A percentile compares a stretch with the other conserved stretches of the same genome.
Conservation (phyloP, 2,113 vertebrate genomes). For the Syrrhaptes paradoxus region DNA sequence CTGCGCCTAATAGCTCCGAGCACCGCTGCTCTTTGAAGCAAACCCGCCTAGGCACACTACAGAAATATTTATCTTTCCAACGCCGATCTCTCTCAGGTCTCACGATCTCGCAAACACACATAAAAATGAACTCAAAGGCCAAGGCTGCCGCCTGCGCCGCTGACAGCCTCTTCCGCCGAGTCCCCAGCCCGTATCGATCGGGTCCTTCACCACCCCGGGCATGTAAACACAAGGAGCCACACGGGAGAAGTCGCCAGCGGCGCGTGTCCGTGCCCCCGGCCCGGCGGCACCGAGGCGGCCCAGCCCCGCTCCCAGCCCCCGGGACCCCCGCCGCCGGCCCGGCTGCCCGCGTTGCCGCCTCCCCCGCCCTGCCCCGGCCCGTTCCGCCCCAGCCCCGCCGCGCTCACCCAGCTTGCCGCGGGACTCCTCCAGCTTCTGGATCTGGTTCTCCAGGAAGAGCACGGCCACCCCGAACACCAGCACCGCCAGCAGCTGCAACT, state of each 20-base stretch:
- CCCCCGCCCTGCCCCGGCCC: too few relatives aligned
- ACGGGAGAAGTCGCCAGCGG: background rate
- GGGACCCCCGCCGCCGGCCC: background rate
- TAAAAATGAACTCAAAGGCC: background rate
- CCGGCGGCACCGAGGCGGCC: too few relatives aligned
- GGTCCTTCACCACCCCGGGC: background rate
- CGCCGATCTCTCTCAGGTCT: background rate
- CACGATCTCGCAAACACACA: background rate
- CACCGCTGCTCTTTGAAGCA: accelerated
- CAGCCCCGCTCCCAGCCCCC: background rate
- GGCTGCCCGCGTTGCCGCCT: background rate
- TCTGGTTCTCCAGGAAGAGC: too few relatives aligned
- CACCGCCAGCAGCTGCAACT: too few relatives aligned
- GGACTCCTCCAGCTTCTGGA: too few relatives aligned
- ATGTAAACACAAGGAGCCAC: accelerated
- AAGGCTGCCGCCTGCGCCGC: background rate
- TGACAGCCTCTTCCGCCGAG: background rate
- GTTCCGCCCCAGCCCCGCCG: too few relatives aligned
- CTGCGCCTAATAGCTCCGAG: accelerated
- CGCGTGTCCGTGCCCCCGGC: background rate
- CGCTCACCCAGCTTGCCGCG: too few relatives aligned
- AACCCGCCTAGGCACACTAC: accelerated
- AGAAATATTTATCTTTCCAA: accelerated
- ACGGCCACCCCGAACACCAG: too few relatives aligned
- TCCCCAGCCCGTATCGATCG: background rate